Base-by-base conservation (phyloP, 2,113 vertebrate species). In the Origma solitaria region DNA sequence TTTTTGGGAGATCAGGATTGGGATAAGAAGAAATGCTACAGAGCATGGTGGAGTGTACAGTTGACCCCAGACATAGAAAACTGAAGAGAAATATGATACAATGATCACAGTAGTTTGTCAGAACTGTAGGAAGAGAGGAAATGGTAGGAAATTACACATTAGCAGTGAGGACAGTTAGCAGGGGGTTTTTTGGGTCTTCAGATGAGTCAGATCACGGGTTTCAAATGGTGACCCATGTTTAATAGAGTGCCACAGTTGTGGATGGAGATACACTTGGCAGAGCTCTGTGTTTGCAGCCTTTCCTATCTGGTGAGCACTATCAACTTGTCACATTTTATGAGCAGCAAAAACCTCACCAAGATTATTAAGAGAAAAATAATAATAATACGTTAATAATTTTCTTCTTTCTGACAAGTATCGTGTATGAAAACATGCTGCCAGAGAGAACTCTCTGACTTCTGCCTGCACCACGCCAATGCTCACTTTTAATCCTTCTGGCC, bases 281-380 rank as follows among this genome's bases (percentile, higher is more conserved):
- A 90, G 23, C 42, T 92, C 14, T 90, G 44, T 84, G 31, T 86
- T 92, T 76, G 65, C 0, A 0, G n/a, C 47, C 64, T 90, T 78
- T 80, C 38, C 57, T 82, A 82, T 89, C 72, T 49, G 49, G 66
- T 77, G 37, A 93, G 25, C 35, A 37, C 35, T 49, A 68, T 85
- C 47, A 92, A 58, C 84, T 91, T 94, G 77, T 94, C 89, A 86
- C 51, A 70, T 92, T 93, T 91, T 90, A 92, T 82, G 80, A 93
- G 73, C 64, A 80, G 44, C 81, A 79, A 94, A 89, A 79, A 66
- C 58, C 72, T 95, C 73, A 91, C 51, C 17, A n/a, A 86, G 68
- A 81, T 95, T 94, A 85, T 85, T 82, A 96, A 86, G 51, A 94
- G 79, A 88, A 97, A 93, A 66, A 62, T 50, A 92, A 78, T 84